Base-by-base conservation (phyloP, 2,797 vertebrate genomes). In the Aeoliscus strigatus region DNA sequence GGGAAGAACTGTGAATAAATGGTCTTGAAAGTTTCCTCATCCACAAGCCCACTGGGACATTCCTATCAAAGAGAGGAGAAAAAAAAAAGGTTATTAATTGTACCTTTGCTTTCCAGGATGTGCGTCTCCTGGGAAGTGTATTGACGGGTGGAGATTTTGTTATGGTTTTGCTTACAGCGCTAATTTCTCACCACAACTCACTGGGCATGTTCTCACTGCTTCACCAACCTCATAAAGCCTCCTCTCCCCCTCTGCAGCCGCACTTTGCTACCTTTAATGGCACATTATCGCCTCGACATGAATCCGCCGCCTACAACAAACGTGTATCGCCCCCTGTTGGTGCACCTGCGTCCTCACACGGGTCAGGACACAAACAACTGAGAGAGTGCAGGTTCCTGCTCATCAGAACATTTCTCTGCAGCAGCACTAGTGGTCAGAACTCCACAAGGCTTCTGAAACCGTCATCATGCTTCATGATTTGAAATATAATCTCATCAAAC, bases 1-100 rank as follows among this genome's bases (percentile, higher is more conserved):
- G 95, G 94, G 73, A 98, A 98, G 82, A 97, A 98, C 75, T 93
- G 92, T 1, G 93, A 88, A 50, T 97, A 98, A 66, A 98, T 98
- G 23, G 78, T 81, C 27, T 92, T 97, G 82, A 98, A 97, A 0
- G 94, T 96, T 28, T 96, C 92, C 65, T 98, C 92, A 4, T 98
- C 91, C 74, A 97, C 95, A 2, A 94, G 77, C 17, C 95, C 94
- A 0, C 91, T 92, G 58, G 94, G 94, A 68, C 95, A 97, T 42
- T 97, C 95, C 94, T 98, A 53, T 53, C 18, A 21, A 21, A 21
- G 18, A 21, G 18, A 21, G 18, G 18, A 6, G 6, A 21, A 21
- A 21, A 21, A 21, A 6, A 21, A 21, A 21, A 21, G 18, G 27
- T 8, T 32, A 8, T n/a, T 32, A 30, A n/a, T 5, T 16, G 7